Conservation (phyloP, 2,797 vertebrate species). For the Poliocrania exsul region DNA sequence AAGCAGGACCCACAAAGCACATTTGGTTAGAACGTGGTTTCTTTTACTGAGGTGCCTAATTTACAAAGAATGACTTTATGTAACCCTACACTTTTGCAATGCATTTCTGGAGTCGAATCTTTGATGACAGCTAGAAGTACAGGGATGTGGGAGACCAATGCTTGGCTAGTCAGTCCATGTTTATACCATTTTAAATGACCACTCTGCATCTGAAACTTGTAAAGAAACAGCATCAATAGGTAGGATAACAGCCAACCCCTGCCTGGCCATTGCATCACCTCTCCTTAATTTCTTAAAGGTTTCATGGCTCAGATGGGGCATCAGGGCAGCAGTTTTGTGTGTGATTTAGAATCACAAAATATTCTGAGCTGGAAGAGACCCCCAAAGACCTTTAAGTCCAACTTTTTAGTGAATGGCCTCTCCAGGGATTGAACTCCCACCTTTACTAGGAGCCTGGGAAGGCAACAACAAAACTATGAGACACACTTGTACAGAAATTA, state of each 20-base stretch:
- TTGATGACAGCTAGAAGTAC: neutral
- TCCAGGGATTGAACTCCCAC: neutral
- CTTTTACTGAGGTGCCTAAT: neutral
- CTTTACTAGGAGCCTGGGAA: neutral
- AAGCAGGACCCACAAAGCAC: neutral
- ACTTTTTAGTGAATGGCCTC: neutral
- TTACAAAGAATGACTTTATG: neutral
- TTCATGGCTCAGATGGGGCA: neutral
- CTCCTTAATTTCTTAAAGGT: neutral
- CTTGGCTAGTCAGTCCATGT: neutral
- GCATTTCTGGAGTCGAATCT: neutral
- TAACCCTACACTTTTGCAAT: neutral
- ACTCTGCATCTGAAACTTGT: neutral
- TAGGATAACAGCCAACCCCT: neutral
- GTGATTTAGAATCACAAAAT: neutral
- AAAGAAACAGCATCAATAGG: neutral
- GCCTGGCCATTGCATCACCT: neutral
- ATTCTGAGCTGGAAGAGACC: neutral
- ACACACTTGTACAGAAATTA: rapidly evolving
- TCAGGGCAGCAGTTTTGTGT: neutral
- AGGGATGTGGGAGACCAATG: neutral
- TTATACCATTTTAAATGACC: neutral
- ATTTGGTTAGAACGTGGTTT: neutral
- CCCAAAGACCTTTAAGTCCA: neutral
- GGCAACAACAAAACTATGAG: neutral